These are phyloP conservation scores for Cepaea hortensis DNA, from an alignment of 2,888 invertebrate genomes.

Conservation along the genomic window DNA sequence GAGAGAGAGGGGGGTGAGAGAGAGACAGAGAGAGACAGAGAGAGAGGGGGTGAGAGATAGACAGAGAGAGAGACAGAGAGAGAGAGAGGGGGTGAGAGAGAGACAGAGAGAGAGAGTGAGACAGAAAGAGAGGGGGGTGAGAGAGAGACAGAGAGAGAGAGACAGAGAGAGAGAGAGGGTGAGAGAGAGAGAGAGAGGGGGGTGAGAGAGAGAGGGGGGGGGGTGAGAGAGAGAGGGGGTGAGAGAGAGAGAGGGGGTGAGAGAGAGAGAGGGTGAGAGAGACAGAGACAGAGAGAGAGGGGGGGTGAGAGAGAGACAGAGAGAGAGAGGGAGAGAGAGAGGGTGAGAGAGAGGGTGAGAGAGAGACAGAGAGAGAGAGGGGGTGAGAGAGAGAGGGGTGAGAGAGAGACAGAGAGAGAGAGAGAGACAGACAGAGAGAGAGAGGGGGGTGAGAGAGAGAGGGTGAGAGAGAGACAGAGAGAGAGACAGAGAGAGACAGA, in stretches of 20 bases:
- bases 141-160: background rate
- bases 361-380: conserved; percentile 10
- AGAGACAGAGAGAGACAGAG: background rate
- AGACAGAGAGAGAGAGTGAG: conserved; percentile 17
- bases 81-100: too few relatives aligned
- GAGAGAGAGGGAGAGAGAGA: background rate
- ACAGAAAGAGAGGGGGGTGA: background rate
- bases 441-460: background rate
- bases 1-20: background rate
- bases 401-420: too few relatives aligned
- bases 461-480: background rate
- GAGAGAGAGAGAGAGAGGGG: conserved; percentile 4
- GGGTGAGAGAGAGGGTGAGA: background rate
- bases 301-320: too few relatives aligned
- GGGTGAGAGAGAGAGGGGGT: conserved; percentile 13
- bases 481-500: background rate
- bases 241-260: background rate
- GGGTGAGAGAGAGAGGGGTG: too few relatives aligned
- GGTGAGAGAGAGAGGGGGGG: too few relatives aligned
- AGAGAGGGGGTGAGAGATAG: background rate
- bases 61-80: background rate
- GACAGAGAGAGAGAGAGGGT: conserved; percentile 23
- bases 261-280: conserved; percentile 18
- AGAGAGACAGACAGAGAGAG: background rate
- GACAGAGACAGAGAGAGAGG: conserved; percentile 12